Conservation (phyloP, 2,888 invertebrate species). For the Orchesella flavescens region DNA sequence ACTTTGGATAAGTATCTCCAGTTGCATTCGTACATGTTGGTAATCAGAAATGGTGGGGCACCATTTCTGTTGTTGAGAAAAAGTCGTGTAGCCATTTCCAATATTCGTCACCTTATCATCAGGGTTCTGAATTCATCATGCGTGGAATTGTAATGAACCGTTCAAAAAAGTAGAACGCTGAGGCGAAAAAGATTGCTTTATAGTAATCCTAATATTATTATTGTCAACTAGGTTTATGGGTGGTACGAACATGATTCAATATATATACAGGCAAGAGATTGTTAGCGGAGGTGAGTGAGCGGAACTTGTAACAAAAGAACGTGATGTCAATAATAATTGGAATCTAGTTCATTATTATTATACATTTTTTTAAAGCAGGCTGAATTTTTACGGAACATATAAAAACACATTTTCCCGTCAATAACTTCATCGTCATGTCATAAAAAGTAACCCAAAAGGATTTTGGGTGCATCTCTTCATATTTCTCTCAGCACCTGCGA, state of each 20-base stretch:
- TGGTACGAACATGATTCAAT: neutral
- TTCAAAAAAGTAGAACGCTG: neutral
- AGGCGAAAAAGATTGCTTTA: neutral
- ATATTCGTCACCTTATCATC: too few relatives aligned
- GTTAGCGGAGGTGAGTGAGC: slow-evolving; percentile 3
- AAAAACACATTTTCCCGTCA: neutral
- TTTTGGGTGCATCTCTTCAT: neutral
- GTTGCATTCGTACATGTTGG: too few relatives aligned
- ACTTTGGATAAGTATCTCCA: too few relatives aligned
- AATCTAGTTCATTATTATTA: slow-evolving; percentile 21
- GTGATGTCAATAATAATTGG: slow-evolving; percentile 28
- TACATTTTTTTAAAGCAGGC: neutral
- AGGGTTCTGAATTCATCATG: neutral
- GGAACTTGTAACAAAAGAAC: slow-evolving; percentile 9
- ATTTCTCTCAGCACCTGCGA: too few relatives aligned
- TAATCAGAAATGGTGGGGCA: too few relatives aligned
- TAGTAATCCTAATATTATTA: too few relatives aligned
- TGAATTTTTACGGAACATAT: neutral
- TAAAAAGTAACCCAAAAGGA: neutral
- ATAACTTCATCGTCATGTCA: neutral
- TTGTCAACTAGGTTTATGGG: slow-evolving; percentile 13
- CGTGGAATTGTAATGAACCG: neutral
- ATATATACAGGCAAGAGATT: neutral
- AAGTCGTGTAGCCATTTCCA: too few relatives aligned
- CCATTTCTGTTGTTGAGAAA: too few relatives aligned